Base-by-base conservation (phyloP, 1,140 invertebrate genomes). In the Nasonia giraulti region DNA sequence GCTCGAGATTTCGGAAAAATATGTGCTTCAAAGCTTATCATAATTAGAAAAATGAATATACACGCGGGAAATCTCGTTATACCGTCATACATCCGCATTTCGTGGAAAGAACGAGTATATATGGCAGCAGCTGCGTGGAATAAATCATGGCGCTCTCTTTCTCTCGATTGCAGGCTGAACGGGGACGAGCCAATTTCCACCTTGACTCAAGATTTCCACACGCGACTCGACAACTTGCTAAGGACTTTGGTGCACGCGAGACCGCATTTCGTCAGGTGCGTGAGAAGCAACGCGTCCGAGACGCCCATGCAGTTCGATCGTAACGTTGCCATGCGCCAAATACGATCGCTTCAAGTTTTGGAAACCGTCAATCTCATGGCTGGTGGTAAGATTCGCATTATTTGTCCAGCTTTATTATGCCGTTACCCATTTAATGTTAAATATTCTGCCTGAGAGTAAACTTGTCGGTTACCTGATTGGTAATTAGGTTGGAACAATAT, bases 291-390 rank as follows among this genome's bases (percentile, higher is more conserved):
- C 91, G 94, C 95, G 31, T 94, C 94, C 6, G 97, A 98, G 92
- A 95, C 94, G 11, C 95, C 96, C 10, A 95, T 96, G 89, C 94
- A 95, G 86, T 97, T 98, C 89, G 97, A 98, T 89, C 94, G 97
- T 55, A 93, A 94, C 23, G 95, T 96, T 1, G 96, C 98, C 20
- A 96, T 97, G 89, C 94, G 95, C 87, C 97, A 99, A 94, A 96
- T 99, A 84, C 94, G 97, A 44, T 97, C 98, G 1, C 93, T 99
- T 47, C 98, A 99, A 93, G 96, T 98, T n/a, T 93, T 98, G 31
- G 98, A 99, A 93, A 99, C 98, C 40, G 97, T 98, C 23, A 98
- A 98, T 92, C 92, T 99, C 47, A 99, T 99, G 98, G 97, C 98
- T 23, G 96, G 96, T 87, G 96, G 94, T 94, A 91, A 88, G 87